These are phyloP conservation scores for Odontocerum albicorne DNA, from an alignment of 2,888 invertebrate species.

Conservation along the genomic window DNA sequence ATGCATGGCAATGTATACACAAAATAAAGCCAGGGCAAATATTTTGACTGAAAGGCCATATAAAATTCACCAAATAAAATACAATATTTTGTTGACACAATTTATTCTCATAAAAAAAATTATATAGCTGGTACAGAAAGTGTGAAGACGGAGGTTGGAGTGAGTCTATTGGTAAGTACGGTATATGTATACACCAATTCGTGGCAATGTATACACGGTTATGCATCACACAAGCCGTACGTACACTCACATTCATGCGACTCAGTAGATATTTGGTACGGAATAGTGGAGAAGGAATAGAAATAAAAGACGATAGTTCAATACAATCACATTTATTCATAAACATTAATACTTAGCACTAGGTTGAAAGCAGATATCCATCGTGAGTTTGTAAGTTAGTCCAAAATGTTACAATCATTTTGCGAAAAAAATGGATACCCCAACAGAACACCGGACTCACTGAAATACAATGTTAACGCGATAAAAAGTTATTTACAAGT, in stretches of 20 bases:
- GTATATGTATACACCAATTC: not conserved
- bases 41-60: no score
- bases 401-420: conserved; percentile 4
- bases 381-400: conserved; percentile 20
- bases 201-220: not conserved
- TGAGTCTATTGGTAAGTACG: no score
- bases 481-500: conserved; percentile 21
- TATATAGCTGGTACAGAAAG: no score
- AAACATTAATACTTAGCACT: conserved; percentile 36
- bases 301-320: conserved; percentile 17
- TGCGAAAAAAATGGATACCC: conserved; percentile 14
- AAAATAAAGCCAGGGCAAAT: no score
- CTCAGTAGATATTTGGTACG: not conserved
- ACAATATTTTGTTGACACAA: no score
- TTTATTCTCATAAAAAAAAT: no score
- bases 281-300: not conserved
- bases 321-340: conserved; percentile 37
- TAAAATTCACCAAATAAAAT: no score
- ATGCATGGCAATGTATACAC: no score
- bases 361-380: conserved; percentile 33
- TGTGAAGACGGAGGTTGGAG: no score
- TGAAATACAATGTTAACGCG: conserved; percentile 24
- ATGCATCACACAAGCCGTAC: no score
- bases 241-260: no score
- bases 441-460: conserved; percentile 26